phyloP scores from a whole-genome alignment of 2,113 vertebrate genomes.

The Laticauda laticaudata region DNA sequence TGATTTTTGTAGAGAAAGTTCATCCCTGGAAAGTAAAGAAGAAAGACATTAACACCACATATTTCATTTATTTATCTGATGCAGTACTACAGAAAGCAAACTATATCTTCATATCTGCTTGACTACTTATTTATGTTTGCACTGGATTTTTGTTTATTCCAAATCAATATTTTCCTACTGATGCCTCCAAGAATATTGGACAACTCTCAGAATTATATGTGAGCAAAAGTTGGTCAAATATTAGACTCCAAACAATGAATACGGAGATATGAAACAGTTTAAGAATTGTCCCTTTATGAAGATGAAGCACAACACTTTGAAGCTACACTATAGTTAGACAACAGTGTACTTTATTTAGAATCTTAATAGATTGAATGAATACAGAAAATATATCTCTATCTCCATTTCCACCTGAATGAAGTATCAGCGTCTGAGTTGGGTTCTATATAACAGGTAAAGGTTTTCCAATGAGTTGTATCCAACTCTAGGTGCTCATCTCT shows the following conservation, averaged over 20 bases:
- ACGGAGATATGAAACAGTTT: background rate
- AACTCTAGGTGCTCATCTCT: background rate
- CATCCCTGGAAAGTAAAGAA: background rate
- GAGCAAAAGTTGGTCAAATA: background rate
- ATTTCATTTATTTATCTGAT: constrained; percentile 42
- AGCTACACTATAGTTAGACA: background rate
- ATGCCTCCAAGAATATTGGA: background rate
- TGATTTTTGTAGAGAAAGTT: constrained; percentile 17
- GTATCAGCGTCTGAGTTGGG: background rate
- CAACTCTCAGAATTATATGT: background rate
- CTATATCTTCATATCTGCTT: constrained; percentile 7
- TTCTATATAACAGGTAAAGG: background rate
- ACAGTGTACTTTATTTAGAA: background rate
- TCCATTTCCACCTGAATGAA: background rate
- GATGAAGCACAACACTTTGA: background rate
- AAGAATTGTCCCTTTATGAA: background rate
- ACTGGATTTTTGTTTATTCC: constrained; percentile 1
- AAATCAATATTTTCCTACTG: background rate
- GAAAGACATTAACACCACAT: constrained; percentile 9
- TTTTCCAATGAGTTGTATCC: background rate
- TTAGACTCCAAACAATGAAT: constrained; percentile 12
- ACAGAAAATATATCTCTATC: background rate
- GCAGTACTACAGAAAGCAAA: constrained; percentile 3
- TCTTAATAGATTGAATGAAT: background rate
- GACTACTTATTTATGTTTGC: background rate